phyloP scores from a whole-genome alignment of 2,888 invertebrate species.

The Pelosia muscerda region DNA sequence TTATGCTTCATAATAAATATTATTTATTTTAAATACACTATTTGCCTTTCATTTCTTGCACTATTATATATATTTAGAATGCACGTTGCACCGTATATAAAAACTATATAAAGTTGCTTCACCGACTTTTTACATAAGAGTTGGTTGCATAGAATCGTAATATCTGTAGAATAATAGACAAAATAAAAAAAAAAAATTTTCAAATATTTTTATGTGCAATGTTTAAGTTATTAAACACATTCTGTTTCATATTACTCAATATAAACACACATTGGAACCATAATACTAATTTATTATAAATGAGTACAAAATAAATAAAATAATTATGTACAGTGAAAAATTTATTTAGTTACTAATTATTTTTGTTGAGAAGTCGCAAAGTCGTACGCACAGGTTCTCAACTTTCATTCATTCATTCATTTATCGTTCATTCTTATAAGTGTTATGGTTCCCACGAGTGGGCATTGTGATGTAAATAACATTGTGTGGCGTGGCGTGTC shows the following conservation, averaged over 20 bases:
- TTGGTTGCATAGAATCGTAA: conserved; percentile 24
- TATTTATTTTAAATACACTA: conserved; percentile 54
- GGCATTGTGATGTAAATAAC: conserved; percentile 77
- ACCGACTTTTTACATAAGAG: background rate
- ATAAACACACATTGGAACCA: conserved; percentile 36
- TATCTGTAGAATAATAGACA: background rate
- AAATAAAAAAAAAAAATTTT: background rate
- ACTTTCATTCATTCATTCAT: background rate
- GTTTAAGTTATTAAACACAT: background rate
- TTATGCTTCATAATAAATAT: conserved; percentile 54
- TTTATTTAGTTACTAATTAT: conserved; percentile 12
- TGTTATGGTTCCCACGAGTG: conserved; percentile 57
- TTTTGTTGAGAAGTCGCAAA: conserved; percentile 30
- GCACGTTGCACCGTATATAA: conserved; percentile 40
- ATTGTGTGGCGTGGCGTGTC: conserved; percentile 72
- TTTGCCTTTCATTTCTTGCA: conserved; percentile 59
- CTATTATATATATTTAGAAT: conserved; percentile 29
- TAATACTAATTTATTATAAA: conserved; percentile 31
- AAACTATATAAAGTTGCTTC: background rate
- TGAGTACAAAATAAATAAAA: background rate
- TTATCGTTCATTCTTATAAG: conserved; percentile 28
- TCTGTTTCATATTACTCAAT: conserved; percentile 7
- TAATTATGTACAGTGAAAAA: background rate
- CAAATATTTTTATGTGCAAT: conserved; percentile 4
- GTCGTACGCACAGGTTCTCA: background rate